These are phyloP conservation scores for Eupristina koningsbergeri DNA, from an alignment of 1,140 invertebrate species.

Conservation along the genomic window DNA sequence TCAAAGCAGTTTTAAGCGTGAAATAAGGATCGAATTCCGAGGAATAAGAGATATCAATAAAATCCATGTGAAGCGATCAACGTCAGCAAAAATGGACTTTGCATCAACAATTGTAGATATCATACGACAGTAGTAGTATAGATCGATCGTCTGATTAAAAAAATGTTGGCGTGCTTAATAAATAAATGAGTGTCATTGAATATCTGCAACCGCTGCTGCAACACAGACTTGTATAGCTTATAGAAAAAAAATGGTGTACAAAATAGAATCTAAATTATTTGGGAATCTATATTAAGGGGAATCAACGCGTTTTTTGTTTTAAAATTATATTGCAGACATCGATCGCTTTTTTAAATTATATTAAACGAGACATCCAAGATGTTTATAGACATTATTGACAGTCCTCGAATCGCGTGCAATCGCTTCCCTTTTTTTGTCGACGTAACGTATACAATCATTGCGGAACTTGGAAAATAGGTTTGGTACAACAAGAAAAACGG, in stretches of 20 bases:
- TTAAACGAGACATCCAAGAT: too few relatives aligned
- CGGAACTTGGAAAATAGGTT: slow-evolving; percentile 53
- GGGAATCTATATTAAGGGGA: background rate
- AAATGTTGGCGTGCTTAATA: background rate
- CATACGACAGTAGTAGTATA: too few relatives aligned
- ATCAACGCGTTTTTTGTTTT: background rate
- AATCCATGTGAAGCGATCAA: background rate
- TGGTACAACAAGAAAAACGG: slow-evolving; percentile 55
- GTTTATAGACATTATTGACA: background rate
- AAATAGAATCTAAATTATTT: background rate
- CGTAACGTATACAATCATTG: slow-evolving; percentile 53
- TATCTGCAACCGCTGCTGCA: background rate
- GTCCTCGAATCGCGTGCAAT: slow-evolving; percentile 22
- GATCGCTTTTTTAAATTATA: background rate
- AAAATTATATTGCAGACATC: background rate
- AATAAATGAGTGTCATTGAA: background rate
- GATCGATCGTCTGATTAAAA: too few relatives aligned
- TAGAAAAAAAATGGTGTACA: background rate
- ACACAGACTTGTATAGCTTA: background rate
- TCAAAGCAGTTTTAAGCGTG: background rate
- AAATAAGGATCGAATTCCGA: background rate
- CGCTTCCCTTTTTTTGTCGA: slow-evolving; percentile 6
- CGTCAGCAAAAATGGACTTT: too few relatives aligned
- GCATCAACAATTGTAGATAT: too few relatives aligned
- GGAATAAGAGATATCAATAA: background rate